Evolutionary conservation across 1,140 invertebrate genomes (phyloP).

Genomic region (Bombus huntii): DNA sequence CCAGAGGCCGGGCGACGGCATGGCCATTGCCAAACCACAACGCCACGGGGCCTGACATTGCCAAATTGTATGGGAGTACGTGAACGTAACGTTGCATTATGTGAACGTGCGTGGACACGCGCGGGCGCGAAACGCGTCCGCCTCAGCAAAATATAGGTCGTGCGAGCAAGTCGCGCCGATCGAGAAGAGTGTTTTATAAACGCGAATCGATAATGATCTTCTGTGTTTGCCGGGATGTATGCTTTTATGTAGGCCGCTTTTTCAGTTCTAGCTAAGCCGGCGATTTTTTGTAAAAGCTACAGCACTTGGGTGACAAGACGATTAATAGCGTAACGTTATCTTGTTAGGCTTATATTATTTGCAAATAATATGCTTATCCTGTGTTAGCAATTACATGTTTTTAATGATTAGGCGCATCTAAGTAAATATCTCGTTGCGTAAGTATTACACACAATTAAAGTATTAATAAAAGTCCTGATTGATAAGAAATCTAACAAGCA

Average conservation of each 20-base stretch:
- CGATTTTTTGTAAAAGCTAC: not conserved
- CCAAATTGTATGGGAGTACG: conserved; percentile 52
- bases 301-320: not conserved
- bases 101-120: not conserved
- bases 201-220: conserved; percentile 21
- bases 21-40: conserved; percentile 77
- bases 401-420: not conserved
- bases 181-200: conserved; percentile 18
- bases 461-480: not conserved
- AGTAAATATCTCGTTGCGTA: not conserved
- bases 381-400: not conserved
- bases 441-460: not conserved
- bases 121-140: not conserved
- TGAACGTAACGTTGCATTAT: conserved; percentile 52
- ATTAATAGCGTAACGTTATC: not conserved
- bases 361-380: not conserved
- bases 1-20: conserved; percentile 35
- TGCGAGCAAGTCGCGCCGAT: not conserved
- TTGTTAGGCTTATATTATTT: not conserved
- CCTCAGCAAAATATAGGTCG: conserved; percentile 35
- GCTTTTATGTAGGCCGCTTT: not conserved
- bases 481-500: not conserved
- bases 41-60: conserved; percentile 37
- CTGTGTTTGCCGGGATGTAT: not conserved
- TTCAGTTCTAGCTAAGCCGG: not conserved